Percentiles rank a stretch among this genome's conserved stretches.
Evolutionary conservation across 2,888 invertebrate genomes (phyloP).

Genomic region (Scaptomyza reducta): DNA sequence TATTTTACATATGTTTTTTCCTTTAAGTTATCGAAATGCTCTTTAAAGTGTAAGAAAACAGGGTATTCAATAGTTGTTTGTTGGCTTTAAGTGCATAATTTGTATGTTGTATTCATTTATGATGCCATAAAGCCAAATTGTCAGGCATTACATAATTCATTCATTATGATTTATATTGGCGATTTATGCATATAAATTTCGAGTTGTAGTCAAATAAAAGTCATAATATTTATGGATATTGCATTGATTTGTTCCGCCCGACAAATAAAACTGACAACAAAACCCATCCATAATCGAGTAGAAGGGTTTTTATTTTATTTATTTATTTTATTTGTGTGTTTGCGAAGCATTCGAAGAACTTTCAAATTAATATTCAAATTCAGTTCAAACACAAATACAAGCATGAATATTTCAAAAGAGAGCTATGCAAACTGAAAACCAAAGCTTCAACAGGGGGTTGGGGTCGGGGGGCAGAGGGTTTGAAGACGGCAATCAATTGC

Average conservation of each 20-base stretch:
- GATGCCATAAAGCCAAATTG: not conserved
- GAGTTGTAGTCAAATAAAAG: not conserved
- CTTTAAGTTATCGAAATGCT: no score
- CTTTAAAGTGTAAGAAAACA: no score
- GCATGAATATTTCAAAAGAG: constrained; percentile 4
- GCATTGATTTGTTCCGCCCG: constrained; percentile 1
- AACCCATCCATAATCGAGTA: not conserved
- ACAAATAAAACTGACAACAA: constrained; percentile 9
- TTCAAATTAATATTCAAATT: constrained; percentile 19
- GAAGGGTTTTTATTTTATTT: not conserved
- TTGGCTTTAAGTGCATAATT: no score
- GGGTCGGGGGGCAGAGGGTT: constrained; percentile 2
- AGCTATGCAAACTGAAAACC: not conserved
- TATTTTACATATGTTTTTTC: no score
- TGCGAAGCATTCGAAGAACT: constrained; percentile 3
- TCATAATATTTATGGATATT: constrained; percentile 15
- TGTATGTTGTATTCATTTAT: not conserved
- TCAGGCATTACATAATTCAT: constrained; percentile 8
- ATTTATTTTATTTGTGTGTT: not conserved
- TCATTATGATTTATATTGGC: constrained; percentile 30
- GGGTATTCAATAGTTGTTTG: no score
- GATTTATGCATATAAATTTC: constrained; percentile 10
- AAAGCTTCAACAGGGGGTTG: not conserved
- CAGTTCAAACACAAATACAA: constrained; percentile 8
- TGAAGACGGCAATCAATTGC: constrained; percentile 52